A percentile compares a stretch with the other conserved stretches of the same genome.
These are phyloP conservation scores for Melospiza melodia DNA, from an alignment of 2,113 vertebrate genomes.

Conservation along the genomic window DNA sequence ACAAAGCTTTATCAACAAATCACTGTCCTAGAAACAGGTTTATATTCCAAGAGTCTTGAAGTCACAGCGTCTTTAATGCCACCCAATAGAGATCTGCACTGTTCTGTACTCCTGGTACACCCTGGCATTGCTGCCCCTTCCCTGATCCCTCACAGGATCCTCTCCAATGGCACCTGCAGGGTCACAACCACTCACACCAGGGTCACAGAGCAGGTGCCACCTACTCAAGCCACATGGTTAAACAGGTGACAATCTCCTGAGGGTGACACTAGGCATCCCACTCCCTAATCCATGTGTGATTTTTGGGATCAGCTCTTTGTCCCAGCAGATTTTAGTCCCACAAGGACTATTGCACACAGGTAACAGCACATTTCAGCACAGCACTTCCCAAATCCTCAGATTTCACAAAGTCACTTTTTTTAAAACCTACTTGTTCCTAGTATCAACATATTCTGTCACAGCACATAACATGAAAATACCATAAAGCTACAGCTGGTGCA, in stretches of 20 bases:
- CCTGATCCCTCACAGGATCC: fast-evolving
- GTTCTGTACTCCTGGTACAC: fast-evolving
- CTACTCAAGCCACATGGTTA: not conserved
- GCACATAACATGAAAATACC: not conserved
- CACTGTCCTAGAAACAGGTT: not conserved
- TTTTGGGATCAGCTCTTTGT: not conserved
- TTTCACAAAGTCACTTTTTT: not conserved
- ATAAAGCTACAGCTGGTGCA: not conserved
- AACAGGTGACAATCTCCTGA: not conserved
- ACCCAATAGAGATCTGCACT: not conserved
- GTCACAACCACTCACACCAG: not conserved
- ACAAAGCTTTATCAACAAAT: not conserved
- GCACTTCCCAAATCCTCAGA: not conserved
- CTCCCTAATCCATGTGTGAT: fast-evolving
- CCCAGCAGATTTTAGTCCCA: not conserved
- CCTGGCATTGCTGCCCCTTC: not conserved
- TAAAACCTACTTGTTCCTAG: not conserved
- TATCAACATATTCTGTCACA: not conserved
- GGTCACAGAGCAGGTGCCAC: not conserved
- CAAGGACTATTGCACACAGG: not conserved
- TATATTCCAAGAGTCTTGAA: not conserved
- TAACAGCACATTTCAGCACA: not conserved
- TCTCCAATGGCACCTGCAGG: not conserved
- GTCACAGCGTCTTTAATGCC: not conserved
- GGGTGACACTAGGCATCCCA: not conserved